phyloP scores from a whole-genome alignment of 2,888 invertebrate genomes.

The Chymomyza procnemis region DNA sequence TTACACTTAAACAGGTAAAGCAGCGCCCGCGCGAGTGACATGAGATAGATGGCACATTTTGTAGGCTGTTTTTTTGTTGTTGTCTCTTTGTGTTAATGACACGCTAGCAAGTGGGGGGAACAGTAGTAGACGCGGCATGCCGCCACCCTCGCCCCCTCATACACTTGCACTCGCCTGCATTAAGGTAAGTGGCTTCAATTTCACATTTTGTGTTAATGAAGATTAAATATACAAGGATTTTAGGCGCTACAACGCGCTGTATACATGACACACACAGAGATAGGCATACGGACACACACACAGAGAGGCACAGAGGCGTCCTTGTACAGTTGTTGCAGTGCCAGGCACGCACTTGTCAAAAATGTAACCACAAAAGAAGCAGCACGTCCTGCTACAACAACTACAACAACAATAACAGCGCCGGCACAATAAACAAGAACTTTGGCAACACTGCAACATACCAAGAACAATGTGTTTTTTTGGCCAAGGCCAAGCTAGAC shows the following conservation, averaged over 20 bases:
- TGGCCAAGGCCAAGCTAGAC: slow-evolving; percentile 45
- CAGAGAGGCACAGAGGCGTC: neutral
- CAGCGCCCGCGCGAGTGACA: neutral
- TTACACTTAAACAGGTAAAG: neutral
- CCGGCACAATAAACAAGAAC: neutral
- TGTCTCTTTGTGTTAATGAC: neutral
- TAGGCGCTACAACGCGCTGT: slow-evolving; percentile 3
- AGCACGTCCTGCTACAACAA: slow-evolving; percentile 24
- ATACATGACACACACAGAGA: neutral
- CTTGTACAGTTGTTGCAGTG: neutral
- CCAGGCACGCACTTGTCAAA: slow-evolving; percentile 58
- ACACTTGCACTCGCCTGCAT: slow-evolving; percentile 12
- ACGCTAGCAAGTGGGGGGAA: no score
- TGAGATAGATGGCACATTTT: neutral
- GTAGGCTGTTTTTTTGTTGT: neutral
- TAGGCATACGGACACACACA: neutral
- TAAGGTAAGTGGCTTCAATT: slow-evolving; percentile 20
- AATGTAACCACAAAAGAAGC: slow-evolving; percentile 60
- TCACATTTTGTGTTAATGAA: slow-evolving; percentile 34
- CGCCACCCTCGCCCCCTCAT: neutral
- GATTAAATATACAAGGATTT: slow-evolving; percentile 31
- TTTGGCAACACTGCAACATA: neutral
- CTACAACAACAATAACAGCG: slow-evolving; percentile 9
- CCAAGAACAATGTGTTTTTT: slow-evolving; percentile 41
- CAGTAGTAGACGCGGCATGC: no score